phyloP scores from a whole-genome alignment of 2,888 invertebrate species.

The Watsonalla cultraria region DNA sequence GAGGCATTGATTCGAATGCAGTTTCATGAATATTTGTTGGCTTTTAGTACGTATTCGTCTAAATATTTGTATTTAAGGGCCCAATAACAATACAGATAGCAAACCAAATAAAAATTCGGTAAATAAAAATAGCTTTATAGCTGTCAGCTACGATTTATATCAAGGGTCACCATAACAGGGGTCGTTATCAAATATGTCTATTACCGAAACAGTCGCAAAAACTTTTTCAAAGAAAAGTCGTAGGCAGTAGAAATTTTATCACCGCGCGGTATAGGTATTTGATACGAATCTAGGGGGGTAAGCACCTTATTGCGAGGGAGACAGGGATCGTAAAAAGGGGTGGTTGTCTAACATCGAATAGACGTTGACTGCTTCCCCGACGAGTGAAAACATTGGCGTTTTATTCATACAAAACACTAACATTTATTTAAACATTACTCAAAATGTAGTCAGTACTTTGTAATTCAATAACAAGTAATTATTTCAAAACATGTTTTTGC shows the following conservation, averaged over 20 bases:
- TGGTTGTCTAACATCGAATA: conserved; percentile 13
- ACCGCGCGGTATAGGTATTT: conserved; percentile 11
- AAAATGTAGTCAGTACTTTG: background rate
- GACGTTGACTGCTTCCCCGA: conserved; percentile 18
- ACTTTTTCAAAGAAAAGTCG: conserved; percentile 10
- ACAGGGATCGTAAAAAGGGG: conserved; percentile 13
- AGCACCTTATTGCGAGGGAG: conserved; percentile 8
- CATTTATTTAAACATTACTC: background rate
- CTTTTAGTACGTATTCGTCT: too few relatives aligned
- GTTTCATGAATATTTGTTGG: too few relatives aligned
- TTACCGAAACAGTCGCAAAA: conserved; percentile 19
- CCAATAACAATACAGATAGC: too few relatives aligned
- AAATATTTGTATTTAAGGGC: too few relatives aligned
- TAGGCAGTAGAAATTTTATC: conserved; percentile 11
- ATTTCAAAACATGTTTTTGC: too few relatives aligned
- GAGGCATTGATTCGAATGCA: too few relatives aligned
- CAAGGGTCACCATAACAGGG: background rate
- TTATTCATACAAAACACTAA: conserved; percentile 5
- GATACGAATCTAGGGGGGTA: conserved; percentile 19
- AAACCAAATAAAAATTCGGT: background rate
- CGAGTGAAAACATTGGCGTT: conserved; percentile 5
- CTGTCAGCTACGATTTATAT: too few relatives aligned
- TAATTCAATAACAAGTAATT: background rate
- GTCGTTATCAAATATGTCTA: background rate
- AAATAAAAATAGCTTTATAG: too few relatives aligned